These are phyloP conservation scores for Cheilosia variabilis DNA, from an alignment of 2,888 invertebrate genomes.

Conservation along the genomic window DNA sequence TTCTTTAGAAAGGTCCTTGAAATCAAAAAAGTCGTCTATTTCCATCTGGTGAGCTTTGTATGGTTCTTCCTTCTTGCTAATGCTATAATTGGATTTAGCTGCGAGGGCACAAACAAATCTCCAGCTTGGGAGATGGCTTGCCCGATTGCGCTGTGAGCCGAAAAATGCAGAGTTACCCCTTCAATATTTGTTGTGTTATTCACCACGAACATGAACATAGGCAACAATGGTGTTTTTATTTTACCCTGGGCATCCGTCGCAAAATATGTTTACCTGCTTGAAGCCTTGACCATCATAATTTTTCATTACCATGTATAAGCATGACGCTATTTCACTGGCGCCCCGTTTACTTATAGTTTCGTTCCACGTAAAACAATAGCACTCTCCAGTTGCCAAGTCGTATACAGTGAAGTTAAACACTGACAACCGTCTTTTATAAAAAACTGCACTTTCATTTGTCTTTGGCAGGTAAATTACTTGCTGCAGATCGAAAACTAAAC, in stretches of 20 bases:
- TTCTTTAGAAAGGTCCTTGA: slow-evolving; percentile 7
- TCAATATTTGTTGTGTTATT: no score
- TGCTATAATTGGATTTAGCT: slow-evolving; percentile 8
- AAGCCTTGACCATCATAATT: slow-evolving; percentile 15
- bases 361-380: neutral
- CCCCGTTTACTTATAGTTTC: no score
- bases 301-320: neutral
- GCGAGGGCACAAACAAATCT: neutral
- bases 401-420: neutral
- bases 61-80: slow-evolving; percentile 13
- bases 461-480: slow-evolving; percentile 7
- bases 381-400: neutral
- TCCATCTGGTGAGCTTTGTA: neutral
- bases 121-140: slow-evolving; percentile 1
- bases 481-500: neutral
- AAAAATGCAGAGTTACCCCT: no score
- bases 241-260: neutral
- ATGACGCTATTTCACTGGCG: no score
- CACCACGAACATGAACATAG: no score
- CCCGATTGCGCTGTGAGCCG: neutral
- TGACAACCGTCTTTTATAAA: neutral
- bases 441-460: slow-evolving; percentile 1
- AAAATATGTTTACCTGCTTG: neutral
- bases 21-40: slow-evolving; percentile 11
- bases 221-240: no score